Evolutionary conservation across 1,140 invertebrate species (phyloP).

Genomic region (Eriosoma lanigerum): DNA sequence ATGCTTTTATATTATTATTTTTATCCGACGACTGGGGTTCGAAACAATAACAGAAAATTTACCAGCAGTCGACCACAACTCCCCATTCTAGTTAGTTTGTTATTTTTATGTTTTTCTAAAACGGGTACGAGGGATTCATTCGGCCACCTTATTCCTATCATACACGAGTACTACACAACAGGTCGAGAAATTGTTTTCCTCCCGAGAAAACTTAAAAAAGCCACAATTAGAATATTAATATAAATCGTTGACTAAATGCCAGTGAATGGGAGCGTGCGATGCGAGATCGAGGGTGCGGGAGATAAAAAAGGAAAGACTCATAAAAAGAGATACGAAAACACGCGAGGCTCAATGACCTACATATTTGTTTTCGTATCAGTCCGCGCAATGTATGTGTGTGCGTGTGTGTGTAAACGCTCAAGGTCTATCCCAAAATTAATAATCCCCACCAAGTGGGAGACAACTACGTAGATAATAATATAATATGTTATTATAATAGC

Average conservation of each 20-base stretch:
- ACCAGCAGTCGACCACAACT: background rate
- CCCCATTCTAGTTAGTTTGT: background rate
- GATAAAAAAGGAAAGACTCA: background rate
- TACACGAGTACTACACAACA: background rate
- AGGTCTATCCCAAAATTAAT: conserved; percentile 51
- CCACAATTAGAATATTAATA: background rate
- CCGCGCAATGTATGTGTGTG: background rate
- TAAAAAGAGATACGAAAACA: background rate
- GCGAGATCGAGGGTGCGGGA: background rate
- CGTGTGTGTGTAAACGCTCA: conserved; percentile 17
- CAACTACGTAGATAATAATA: no score
- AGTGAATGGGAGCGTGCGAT: background rate
- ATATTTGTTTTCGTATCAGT: conserved; percentile 50
- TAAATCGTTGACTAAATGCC: background rate
- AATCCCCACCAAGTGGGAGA: conserved; percentile 2
- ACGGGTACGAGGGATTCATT: background rate
- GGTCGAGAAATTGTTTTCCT: background rate
- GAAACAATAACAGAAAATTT: conserved; percentile 5
- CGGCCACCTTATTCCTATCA: background rate
- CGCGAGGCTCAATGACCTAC: conserved; percentile 50
- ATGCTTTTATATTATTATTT: conserved; percentile 19
- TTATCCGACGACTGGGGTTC: conserved; percentile 14
- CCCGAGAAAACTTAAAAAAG: background rate
- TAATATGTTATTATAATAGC: background rate
- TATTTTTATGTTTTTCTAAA: background rate